Conservation (phyloP, 2,888 invertebrate genomes). For the Dendrolimus pini region DNA sequence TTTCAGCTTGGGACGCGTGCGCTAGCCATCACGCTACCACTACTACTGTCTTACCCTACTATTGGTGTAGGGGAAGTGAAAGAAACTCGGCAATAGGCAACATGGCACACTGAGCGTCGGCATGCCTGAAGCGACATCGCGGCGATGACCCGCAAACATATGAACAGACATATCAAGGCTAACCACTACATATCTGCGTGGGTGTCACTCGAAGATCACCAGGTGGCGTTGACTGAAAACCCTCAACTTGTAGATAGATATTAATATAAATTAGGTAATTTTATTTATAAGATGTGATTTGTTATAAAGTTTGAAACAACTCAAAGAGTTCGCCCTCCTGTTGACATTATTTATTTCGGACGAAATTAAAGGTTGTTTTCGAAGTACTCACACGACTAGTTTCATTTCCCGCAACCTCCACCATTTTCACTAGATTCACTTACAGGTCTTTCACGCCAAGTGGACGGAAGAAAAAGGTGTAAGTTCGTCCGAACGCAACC, state of each 20-base stretch:
- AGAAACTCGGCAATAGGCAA: too few species aligned
- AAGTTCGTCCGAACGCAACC: too few species aligned
- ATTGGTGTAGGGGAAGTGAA: too few species aligned
- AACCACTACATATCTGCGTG: background rate
- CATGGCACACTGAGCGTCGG: background rate
- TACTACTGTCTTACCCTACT: too few species aligned
- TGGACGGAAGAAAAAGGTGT: too few species aligned
- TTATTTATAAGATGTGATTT: constrained; percentile 54
- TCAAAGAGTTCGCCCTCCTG: constrained; percentile 72
- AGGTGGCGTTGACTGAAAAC: constrained; percentile 35
- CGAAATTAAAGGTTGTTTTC: constrained; percentile 73
- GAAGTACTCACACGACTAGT: constrained; percentile 25
- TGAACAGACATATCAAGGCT: background rate
- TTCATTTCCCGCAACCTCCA: too few species aligned
- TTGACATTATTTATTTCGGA: constrained; percentile 70
- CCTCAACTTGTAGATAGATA: constrained; percentile 44
- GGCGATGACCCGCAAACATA: background rate
- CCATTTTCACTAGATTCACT: too few species aligned
- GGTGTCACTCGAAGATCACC: background rate
- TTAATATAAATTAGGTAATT: constrained; percentile 34
- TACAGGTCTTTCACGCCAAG: too few species aligned
- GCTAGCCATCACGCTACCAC: too few species aligned
- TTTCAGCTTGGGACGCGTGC: too few species aligned
- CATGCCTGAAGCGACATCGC: background rate
- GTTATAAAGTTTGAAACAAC: constrained; percentile 64